These are phyloP conservation scores for Zosterops lateralis DNA, from an alignment of 2,113 vertebrate species.

Conservation along the genomic window DNA sequence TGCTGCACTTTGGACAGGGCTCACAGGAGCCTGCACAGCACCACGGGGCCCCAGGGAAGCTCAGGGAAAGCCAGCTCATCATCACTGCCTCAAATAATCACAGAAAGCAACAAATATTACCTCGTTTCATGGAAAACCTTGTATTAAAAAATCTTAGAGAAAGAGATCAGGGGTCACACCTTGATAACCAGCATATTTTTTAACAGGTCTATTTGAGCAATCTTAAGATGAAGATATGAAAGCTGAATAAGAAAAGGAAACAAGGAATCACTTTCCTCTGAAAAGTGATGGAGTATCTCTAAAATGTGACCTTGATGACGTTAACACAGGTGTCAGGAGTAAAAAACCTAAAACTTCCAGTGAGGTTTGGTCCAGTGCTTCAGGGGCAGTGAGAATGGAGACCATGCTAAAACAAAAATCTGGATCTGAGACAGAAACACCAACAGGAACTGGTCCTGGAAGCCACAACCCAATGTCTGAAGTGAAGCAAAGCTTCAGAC, in stretches of 20 bases:
- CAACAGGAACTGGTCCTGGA: background rate
- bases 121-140: background rate
- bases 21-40: background rate
- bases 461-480: background rate
- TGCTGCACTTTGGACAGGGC: rapidly evolving
- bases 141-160: background rate
- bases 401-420: background rate
- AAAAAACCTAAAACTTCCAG: background rate
- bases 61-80: background rate
- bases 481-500: background rate
- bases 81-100: background rate
- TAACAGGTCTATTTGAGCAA: background rate
- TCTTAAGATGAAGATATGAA: background rate
- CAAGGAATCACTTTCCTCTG: background rate
- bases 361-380: background rate
- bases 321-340: background rate
- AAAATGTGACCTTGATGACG: background rate
- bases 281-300: background rate
- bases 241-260: background rate
- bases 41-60: rapidly evolving
- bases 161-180: background rate
- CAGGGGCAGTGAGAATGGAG: background rate
- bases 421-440: background rate
- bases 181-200: background rate
- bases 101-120: background rate